Evolutionary conservation across 2,888 invertebrate species (phyloP), one percentile per base, ranked within the genome.

Genomic region (Himalopsyche kuldschensis): DNA sequence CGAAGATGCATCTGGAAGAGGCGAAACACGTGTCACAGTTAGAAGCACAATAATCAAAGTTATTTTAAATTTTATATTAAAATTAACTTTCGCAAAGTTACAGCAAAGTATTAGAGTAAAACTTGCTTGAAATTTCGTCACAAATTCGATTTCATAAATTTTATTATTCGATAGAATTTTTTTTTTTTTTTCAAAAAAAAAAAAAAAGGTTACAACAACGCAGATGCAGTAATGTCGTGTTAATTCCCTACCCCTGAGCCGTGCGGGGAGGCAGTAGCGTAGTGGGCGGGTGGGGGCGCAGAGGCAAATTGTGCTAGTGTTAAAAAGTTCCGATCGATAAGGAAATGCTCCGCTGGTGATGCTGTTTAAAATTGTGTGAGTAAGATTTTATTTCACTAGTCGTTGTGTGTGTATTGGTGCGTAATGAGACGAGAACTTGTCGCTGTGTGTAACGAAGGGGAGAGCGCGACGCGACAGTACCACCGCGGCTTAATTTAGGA

Each of bases 321-420:
- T 92, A 92, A 93, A 92, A 93, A 92, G 89, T 92, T 90, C 89
- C 91, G 92, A 93, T 93, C 92, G 92, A 93, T 92, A 93, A 92
- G 92, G 92, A 93, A 92, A 92, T 92, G 92, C 92, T 82, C 80
- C 85, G 32, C 83, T 83, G 79, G 82, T 85, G 85, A 86, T 86
- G 86, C 86, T 86, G 86, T 85, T 93, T 92, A 92, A 93, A 93
- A 93, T 92, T 92, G 92, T 91, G 92, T 86, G 86, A 85, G 86
- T 86, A 85, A 86, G 92, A 92, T 93, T 93, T 93, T 93, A 92
- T 93, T 92, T 92, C 91, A 91, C 91, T 90, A 91, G 90, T 90
- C 89, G 75, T 78, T 48, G 82, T 78, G 79, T 76, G 83, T 81
- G 83, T 85, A 80, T 86, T 86, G 84, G 86, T 84, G 85, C 85